Evolutionary conservation across 2,797 vertebrate species (phyloP).

Genomic region (Neomorphus geoffroyi): DNA sequence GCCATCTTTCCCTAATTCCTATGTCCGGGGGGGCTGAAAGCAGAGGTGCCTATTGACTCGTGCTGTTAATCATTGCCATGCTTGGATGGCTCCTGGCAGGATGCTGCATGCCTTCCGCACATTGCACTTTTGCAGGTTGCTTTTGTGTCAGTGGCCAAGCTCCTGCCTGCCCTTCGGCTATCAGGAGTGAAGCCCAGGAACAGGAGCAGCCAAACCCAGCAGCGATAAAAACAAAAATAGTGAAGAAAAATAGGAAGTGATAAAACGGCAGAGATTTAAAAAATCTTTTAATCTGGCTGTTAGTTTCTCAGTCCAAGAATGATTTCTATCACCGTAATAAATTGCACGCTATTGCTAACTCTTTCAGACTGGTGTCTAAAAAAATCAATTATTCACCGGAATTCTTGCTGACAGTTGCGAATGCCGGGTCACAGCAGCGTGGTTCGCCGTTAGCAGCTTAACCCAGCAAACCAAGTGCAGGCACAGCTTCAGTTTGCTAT

Average conservation of each 20-base stretch:
- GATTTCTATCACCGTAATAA: not conserved
- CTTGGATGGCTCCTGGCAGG: not conserved
- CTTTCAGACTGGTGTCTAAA: conserved; percentile 14
- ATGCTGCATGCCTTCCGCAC: not conserved
- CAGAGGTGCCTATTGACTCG: not conserved
- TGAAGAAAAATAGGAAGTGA: not conserved
- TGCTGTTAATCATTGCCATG: not conserved
- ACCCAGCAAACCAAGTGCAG: not conserved
- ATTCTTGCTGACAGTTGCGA: conserved; percentile 11
- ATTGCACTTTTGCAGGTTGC: not conserved
- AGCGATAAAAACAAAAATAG: not conserved
- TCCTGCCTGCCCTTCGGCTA: not conserved
- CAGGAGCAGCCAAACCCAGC: not conserved
- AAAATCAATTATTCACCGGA: conserved; percentile 32
- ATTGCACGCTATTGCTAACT: not conserved
- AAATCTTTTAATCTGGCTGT: not conserved
- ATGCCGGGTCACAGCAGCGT: not conserved
- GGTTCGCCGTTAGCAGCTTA: not conserved
- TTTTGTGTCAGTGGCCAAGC: not conserved
- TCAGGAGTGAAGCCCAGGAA: not conserved
- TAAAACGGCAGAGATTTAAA: not conserved
- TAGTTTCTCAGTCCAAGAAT: not conserved
- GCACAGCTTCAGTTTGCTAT: not conserved
- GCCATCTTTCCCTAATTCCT: not conserved
- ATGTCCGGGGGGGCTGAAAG: not conserved